A percentile compares a stretch with the other conserved stretches of the same genome.
Conservation (phyloP, 2,113 vertebrate species). For the Craseonycteris thonglongyai region DNA sequence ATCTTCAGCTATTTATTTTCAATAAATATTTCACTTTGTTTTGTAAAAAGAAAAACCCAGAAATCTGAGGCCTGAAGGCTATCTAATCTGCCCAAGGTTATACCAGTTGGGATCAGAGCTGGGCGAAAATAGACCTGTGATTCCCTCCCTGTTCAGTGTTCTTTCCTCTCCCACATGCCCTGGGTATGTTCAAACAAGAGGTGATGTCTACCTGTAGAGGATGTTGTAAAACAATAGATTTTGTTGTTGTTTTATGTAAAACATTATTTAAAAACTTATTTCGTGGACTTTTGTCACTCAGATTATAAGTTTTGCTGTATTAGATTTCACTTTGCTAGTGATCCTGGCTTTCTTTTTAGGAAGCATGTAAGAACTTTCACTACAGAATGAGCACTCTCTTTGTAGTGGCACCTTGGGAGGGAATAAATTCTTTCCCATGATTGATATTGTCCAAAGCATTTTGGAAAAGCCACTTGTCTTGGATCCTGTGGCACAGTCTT, state of each 20-base stretch:
- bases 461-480: conserved; percentile 12
- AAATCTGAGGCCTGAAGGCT: not conserved
- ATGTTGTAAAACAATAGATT: not conserved
- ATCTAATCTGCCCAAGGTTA: not conserved
- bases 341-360: not conserved
- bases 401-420: not conserved
- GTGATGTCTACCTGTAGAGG: not conserved
- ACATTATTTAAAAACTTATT: not conserved
- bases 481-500: not conserved
- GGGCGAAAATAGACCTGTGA: not conserved
- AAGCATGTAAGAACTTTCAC: not conserved
- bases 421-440: not conserved
- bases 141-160: not conserved
- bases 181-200: not conserved
- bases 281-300: not conserved
- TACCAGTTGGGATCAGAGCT: not conserved
- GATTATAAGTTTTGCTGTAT: not conserved
- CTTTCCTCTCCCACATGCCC: not conserved
- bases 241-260: not conserved
- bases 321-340: not conserved
- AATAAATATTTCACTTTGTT: not conserved
- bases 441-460: not conserved
- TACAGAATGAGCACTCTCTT: not conserved
- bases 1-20: not conserved
- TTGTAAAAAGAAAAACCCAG: not conserved